Evolutionary conservation across 2,113 vertebrate genomes (phyloP).

Genomic region (Dolichotis patagonum): DNA sequence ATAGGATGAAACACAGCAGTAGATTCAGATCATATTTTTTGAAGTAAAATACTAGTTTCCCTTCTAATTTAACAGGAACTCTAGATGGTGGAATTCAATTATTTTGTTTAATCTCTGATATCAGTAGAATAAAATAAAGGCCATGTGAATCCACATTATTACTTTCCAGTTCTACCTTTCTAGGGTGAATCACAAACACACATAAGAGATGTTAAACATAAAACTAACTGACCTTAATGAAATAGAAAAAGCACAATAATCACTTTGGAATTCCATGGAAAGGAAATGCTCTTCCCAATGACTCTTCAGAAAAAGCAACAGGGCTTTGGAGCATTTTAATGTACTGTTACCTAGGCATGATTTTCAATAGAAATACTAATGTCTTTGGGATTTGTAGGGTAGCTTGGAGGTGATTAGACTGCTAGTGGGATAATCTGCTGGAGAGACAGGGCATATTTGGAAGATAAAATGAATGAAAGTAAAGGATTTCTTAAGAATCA

Average conservation of each 20-base stretch:
- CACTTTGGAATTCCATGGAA: slow-evolving; percentile 44
- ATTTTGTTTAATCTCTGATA: slow-evolving; percentile 49
- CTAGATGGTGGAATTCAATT: slow-evolving; percentile 20
- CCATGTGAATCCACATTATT: background rate
- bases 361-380: slow-evolving; percentile 57
- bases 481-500: slow-evolving; percentile 63
- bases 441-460: slow-evolving; percentile 59
- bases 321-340: slow-evolving; percentile 63
- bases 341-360: slow-evolving; percentile 4
- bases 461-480: slow-evolving; percentile 73
- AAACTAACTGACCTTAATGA: slow-evolving; percentile 65
- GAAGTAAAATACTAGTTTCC: background rate
- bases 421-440: slow-evolving; percentile 56
- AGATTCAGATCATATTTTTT: background rate
- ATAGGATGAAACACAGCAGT: background rate
- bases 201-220: slow-evolving; percentile 40
- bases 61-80: slow-evolving; percentile 43
- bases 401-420: slow-evolving; percentile 71
- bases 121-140: slow-evolving; percentile 45
- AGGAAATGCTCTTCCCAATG: background rate
- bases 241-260: slow-evolving; percentile 46
- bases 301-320: slow-evolving; percentile 42
- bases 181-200: slow-evolving; percentile 23
- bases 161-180: slow-evolving; percentile 15
- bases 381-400: slow-evolving; percentile 69